Conservation (phyloP, 64 coral and sea anemone genomes). For the Hydrozoanthus tunicans region DNA sequence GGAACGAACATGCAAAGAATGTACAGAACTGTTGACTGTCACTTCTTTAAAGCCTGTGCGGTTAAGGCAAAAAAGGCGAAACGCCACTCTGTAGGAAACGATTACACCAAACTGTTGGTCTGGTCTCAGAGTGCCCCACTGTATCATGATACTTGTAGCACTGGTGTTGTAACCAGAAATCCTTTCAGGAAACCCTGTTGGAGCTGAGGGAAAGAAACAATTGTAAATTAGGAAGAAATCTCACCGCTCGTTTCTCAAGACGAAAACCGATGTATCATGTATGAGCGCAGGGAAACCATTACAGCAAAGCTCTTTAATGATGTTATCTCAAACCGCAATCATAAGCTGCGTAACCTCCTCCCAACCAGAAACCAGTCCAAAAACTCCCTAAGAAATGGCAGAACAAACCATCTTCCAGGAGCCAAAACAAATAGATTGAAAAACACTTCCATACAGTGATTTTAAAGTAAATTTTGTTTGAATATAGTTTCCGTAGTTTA, state of each 20-base stretch:
- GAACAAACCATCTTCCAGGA: too few species aligned
- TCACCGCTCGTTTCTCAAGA: neutral
- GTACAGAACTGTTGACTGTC: neutral
- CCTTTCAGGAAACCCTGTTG: neutral
- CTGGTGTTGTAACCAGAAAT: neutral
- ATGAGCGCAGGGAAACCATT: too few species aligned
- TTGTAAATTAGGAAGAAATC: neutral
- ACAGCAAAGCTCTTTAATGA: too few species aligned
- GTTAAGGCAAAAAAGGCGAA: neutral
- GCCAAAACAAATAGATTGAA: too few species aligned
- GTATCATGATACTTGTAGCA: constrained; percentile 10
- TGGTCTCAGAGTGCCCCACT: neutral
- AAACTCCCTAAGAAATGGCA: too few species aligned
- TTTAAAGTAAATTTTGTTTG: too few species aligned
- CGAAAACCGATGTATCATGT: too few species aligned
- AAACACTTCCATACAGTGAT: too few species aligned
- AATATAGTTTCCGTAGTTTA: too few species aligned
- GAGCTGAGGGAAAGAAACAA: constrained; percentile 1
- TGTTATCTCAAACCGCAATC: too few species aligned
- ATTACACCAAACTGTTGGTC: neutral
- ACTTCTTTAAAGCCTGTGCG: neutral
- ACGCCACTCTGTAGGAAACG: neutral
- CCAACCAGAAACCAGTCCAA: too few species aligned
- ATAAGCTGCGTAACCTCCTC: too few species aligned
- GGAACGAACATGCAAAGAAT: neutral